A percentile compares a stretch with the other conserved stretches of the same genome.
phyloP scores from a whole-genome alignment of 53 echinoderm and acorn worm species.

The Antedon mediterranea region DNA sequence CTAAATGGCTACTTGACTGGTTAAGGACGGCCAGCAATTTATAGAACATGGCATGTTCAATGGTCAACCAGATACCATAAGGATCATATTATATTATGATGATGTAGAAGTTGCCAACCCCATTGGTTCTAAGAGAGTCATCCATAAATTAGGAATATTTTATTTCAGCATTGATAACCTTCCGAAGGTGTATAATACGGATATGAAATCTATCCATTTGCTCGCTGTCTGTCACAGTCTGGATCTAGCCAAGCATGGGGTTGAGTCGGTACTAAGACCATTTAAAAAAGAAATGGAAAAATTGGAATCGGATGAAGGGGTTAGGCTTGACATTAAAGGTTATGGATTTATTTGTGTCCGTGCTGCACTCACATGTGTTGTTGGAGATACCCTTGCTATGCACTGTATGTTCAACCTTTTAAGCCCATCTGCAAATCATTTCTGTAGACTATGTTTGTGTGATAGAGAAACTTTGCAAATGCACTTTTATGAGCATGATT shows the following conservation, averaged over 20 bases:
- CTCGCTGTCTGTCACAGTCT: constrained; percentile 20
- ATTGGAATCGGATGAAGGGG: no score
- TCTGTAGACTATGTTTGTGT: background rate
- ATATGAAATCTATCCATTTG: constrained; percentile 15
- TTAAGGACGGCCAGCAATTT: constrained; percentile 31
- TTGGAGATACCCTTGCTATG: no score
- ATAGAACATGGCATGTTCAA: constrained; percentile 27
- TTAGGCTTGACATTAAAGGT: no score
- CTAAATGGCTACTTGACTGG: background rate
- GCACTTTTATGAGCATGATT: background rate
- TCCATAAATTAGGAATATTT: constrained; percentile 18
- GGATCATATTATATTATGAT: constrained; percentile 26
- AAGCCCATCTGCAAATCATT: no score
- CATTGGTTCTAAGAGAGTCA: constrained; percentile 14
- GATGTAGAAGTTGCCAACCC: constrained; percentile 22
- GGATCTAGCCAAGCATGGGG: constrained; percentile 27
- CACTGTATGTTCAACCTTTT: no score
- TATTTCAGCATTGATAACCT: constrained; percentile 19
- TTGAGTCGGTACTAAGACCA: constrained; percentile 11
- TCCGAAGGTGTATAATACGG: background rate
- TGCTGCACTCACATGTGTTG: no score
- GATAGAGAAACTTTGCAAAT: background rate
- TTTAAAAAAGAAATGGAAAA: no score
- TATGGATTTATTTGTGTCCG: no score
- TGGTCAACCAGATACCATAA: constrained; percentile 17